A percentile compares a stretch with the other conserved stretches of the same genome.
These are phyloP conservation scores for Zelostemma sp. DNA, from an alignment of 1,140 invertebrate species.

Conservation along the genomic window DNA sequence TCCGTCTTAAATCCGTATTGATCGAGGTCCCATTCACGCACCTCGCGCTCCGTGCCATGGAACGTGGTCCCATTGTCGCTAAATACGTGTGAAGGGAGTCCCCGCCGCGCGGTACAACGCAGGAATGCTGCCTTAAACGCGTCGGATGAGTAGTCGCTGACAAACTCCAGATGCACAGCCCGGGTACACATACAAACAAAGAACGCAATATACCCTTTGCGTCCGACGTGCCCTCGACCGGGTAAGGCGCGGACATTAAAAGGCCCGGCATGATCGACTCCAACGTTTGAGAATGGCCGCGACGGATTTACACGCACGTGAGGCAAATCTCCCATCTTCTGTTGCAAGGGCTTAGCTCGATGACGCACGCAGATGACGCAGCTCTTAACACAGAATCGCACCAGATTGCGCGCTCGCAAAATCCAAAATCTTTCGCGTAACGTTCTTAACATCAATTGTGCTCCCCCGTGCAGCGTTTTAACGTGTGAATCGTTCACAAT, in stretches of 20 bases:
- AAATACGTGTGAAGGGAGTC: no score
- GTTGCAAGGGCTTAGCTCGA: conserved; percentile 46
- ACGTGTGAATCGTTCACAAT: conserved; percentile 4
- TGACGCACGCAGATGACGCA: conserved; percentile 31
- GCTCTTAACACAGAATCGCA: conserved; percentile 17
- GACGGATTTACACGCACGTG: conserved; percentile 33
- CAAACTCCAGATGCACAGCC: not conserved
- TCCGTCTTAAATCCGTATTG: no score
- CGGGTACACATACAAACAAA: conserved; percentile 3
- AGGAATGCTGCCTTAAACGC: no score
- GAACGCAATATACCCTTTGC: conserved; percentile 8
- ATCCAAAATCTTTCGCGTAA: conserved; percentile 17
- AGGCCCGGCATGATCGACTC: conserved; percentile 28
- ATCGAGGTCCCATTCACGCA: no score
- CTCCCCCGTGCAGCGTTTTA: conserved; percentile 10
- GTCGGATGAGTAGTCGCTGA: not conserved
- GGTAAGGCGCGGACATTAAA: conserved; percentile 6
- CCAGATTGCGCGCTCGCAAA: conserved; percentile 16
- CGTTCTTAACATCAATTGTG: conserved; percentile 7
- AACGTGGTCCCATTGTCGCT: no score
- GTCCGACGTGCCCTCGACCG: not conserved
- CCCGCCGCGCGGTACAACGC: no score
- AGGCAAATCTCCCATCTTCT: conserved; percentile 58
- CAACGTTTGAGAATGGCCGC: conserved; percentile 42
- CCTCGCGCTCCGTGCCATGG: no score